These are phyloP conservation scores for Calameuta idolon DNA, from an alignment of 2,888 invertebrate species.

Conservation along the genomic window DNA sequence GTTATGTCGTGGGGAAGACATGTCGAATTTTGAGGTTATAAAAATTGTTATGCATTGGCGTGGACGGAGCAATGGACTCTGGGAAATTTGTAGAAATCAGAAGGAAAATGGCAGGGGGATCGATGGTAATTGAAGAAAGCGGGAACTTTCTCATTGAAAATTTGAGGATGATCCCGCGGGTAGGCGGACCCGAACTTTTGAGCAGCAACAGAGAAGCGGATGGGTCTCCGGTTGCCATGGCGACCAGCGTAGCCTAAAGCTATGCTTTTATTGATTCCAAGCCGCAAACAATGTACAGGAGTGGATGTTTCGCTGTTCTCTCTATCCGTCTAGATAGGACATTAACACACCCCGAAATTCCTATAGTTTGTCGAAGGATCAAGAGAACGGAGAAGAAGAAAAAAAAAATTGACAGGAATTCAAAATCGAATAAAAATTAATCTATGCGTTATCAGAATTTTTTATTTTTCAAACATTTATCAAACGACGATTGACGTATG, in stretches of 20 bases:
- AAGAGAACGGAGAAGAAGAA: not conserved
- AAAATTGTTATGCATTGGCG: constrained; percentile 10
- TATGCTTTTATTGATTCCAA: constrained; percentile 68
- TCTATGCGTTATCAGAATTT: not conserved
- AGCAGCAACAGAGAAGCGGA: constrained; percentile 46
- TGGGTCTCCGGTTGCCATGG: constrained; percentile 62
- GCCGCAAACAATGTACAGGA: constrained; percentile 67
- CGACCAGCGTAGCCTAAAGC: constrained; percentile 66
- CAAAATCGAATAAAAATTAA: not conserved
- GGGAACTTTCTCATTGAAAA: constrained; percentile 33
- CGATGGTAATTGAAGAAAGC: not conserved
- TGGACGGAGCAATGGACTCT: constrained; percentile 4
- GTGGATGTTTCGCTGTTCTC: constrained; percentile 66
- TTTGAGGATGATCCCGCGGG: constrained; percentile 48
- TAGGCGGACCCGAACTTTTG: constrained; percentile 56
- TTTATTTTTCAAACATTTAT: not conserved
- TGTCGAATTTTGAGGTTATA: constrained; percentile 9
- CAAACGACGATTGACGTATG: not conserved
- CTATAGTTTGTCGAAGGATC: constrained; percentile 27
- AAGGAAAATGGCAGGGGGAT: constrained; percentile 3
- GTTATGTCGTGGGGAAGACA: not conserved
- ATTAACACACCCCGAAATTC: constrained; percentile 51
- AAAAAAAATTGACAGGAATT: not conserved
- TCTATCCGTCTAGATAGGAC: constrained; percentile 52
- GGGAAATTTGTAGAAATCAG: constrained; percentile 9